These are phyloP conservation scores for Onthophagus sagittarius DNA, from an alignment of 2,888 invertebrate species.

Conservation along the genomic window DNA sequence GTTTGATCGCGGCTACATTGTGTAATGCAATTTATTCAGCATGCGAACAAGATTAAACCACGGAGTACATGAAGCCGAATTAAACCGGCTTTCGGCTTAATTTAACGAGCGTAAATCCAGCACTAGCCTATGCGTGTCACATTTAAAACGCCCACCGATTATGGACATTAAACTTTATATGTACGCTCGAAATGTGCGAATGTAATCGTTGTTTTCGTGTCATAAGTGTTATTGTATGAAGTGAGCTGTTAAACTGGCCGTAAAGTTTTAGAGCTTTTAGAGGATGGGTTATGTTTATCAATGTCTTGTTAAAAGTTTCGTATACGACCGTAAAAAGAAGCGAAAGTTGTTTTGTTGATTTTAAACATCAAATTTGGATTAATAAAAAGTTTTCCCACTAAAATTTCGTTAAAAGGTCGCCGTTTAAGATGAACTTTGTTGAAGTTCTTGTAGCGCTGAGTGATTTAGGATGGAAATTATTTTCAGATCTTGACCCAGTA, in stretches of 20 bases:
- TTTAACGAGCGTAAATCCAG: slow-evolving; percentile 16
- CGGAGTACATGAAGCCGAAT: slow-evolving; percentile 17
- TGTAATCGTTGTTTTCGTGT: neutral
- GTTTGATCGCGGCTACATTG: slow-evolving; percentile 8
- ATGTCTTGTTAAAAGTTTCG: no score
- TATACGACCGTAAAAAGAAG: no score
- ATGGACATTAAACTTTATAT: neutral
- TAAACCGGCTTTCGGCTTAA: slow-evolving; percentile 20
- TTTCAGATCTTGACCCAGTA: no score
- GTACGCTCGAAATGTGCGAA: neutral
- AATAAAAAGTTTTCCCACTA: no score
- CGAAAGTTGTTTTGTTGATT: no score
- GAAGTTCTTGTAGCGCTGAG: no score
- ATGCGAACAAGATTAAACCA: slow-evolving; percentile 11
- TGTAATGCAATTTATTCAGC: slow-evolving; percentile 12
- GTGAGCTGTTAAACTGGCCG: neutral
- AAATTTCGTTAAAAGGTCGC: no score
- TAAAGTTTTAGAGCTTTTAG: neutral
- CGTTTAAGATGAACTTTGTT: no score
- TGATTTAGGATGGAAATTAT: no score
- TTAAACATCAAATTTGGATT: no score
- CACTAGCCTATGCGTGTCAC: neutral
- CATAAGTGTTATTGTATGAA: neutral
- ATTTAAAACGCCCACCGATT: neutral
- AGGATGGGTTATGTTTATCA: no score